These are phyloP conservation scores for Pholis gunnellus DNA, from an alignment of 2,113 vertebrate species.

Conservation along the genomic window DNA sequence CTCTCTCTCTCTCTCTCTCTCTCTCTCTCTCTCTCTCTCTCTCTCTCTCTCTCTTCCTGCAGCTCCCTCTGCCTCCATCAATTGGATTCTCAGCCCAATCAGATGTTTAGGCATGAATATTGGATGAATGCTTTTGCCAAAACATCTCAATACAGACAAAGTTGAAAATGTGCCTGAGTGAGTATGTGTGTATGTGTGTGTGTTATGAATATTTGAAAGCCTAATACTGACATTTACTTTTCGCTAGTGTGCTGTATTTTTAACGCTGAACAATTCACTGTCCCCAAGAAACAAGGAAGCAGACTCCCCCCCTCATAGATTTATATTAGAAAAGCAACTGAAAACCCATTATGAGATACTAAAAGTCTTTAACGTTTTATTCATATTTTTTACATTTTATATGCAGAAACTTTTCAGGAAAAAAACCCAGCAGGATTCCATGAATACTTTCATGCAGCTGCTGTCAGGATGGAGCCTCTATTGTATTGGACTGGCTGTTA, in stretches of 20 bases:
- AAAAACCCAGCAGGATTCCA: neutral
- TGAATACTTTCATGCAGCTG: neutral
- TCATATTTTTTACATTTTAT: neutral
- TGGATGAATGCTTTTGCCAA: slow-evolving; percentile 23
- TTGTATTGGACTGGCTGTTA: neutral
- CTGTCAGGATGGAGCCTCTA: neutral
- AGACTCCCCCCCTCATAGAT: no score
- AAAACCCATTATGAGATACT: neutral
- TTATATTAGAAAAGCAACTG: neutral
- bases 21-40: slow-evolving; percentile 7
- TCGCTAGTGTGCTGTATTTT: neutral
- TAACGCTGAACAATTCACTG: neutral
- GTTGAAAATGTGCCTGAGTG: neutral
- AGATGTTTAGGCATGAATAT: slow-evolving; percentile 32
- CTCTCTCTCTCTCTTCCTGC: neutral
- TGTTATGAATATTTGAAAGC: slow-evolving; percentile 6
- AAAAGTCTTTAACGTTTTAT: neutral
- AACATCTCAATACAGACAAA: slow-evolving; percentile 14
- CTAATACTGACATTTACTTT: neutral
- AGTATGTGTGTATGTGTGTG: neutral
- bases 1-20: neutral
- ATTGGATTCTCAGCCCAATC: slow-evolving; percentile 28
- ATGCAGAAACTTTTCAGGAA: neutral
- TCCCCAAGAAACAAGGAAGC: neutral
- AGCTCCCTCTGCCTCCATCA: slow-evolving; percentile 18